phyloP scores from a whole-genome alignment of 2,113 vertebrate genomes.

The Benitochromis conjunctus region DNA sequence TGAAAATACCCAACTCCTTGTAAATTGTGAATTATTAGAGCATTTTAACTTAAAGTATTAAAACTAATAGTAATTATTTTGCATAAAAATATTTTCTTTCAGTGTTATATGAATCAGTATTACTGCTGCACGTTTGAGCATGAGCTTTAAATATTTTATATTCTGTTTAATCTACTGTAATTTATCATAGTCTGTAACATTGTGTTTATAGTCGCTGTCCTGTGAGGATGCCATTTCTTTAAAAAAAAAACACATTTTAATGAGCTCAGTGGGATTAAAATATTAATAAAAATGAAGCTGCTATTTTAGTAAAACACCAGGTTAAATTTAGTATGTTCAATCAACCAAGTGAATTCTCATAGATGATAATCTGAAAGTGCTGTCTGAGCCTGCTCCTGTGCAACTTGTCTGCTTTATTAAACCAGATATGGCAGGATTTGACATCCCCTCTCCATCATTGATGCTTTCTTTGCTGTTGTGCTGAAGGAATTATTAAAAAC shows the following conservation, averaged over 20 bases:
- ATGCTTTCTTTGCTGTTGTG: neutral
- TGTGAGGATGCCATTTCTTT: neutral
- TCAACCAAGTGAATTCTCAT: neutral
- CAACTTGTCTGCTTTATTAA: neutral
- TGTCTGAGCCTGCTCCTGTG: neutral
- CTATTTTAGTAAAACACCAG: neutral
- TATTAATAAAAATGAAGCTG: neutral
- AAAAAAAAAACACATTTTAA: neutral
- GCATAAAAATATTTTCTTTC: neutral
- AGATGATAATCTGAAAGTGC: neutral
- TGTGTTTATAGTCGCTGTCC: neutral
- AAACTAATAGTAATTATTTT: neutral
- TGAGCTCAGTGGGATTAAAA: neutral
- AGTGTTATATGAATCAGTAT: neutral
- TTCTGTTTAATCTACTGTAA: neutral
- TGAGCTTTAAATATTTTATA: neutral
- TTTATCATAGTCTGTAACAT: neutral
- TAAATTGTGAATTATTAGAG: neutral
- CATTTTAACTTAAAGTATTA: neutral
- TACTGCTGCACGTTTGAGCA: neutral
- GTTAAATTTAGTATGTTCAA: neutral
- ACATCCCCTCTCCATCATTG: neutral
- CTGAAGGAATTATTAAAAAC: neutral
- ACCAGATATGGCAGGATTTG: neutral
- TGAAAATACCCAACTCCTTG: neutral